Percentiles rank a stretch among this genome's conserved stretches.
Conservation (phyloP, 2,113 vertebrate genomes). For the Poeciliopsis occidentalis region DNA sequence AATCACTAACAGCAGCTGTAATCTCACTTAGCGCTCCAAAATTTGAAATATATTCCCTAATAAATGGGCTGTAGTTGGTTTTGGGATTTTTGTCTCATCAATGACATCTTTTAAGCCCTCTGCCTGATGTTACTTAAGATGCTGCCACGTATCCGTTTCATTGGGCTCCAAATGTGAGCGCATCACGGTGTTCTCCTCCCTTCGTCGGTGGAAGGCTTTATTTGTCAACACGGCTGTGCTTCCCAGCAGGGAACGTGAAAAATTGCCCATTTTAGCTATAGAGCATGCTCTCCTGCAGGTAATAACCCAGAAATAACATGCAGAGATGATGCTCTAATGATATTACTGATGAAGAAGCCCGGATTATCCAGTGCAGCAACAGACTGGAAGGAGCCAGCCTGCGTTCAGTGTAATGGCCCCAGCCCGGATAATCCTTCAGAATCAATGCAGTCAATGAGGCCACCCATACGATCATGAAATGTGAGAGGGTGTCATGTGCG, state of each 20-base stretch:
- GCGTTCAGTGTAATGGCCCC: slow-evolving; percentile 62
- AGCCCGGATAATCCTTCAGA: slow-evolving; percentile 67
- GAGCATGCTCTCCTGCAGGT: slow-evolving; percentile 68
- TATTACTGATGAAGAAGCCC: slow-evolving; percentile 77
- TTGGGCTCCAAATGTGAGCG: slow-evolving; percentile 31
- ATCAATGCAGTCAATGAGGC: slow-evolving; percentile 74
- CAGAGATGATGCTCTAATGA: slow-evolving; percentile 76
- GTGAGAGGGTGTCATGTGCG: slow-evolving; percentile 69
- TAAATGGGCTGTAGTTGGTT: slow-evolving; percentile 44
- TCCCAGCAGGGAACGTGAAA: slow-evolving; percentile 63
- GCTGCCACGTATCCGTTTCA: slow-evolving; percentile 39
- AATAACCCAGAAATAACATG: slow-evolving; percentile 81
- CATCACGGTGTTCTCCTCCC: slow-evolving; percentile 32
- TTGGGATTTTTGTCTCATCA: slow-evolving; percentile 45
- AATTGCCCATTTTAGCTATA: slow-evolving; percentile 63
- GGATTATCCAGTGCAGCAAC: slow-evolving; percentile 64
- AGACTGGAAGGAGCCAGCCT: slow-evolving; percentile 72
- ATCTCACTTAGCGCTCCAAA: slow-evolving; percentile 53
- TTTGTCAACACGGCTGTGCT: slow-evolving; percentile 68
- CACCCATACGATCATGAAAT: slow-evolving; percentile 72
- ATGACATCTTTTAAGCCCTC: slow-evolving; percentile 41
- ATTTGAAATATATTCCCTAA: slow-evolving; percentile 37
- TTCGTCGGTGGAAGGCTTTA: slow-evolving; percentile 53
- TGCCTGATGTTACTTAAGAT: slow-evolving; percentile 54
- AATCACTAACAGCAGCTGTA: slow-evolving; percentile 70